Percentiles rank a stretch among this genome's conserved stretches.
These are phyloP conservation scores for Gallinago nigripennis DNA, from an alignment of 2,797 vertebrate genomes.

Conservation along the genomic window DNA sequence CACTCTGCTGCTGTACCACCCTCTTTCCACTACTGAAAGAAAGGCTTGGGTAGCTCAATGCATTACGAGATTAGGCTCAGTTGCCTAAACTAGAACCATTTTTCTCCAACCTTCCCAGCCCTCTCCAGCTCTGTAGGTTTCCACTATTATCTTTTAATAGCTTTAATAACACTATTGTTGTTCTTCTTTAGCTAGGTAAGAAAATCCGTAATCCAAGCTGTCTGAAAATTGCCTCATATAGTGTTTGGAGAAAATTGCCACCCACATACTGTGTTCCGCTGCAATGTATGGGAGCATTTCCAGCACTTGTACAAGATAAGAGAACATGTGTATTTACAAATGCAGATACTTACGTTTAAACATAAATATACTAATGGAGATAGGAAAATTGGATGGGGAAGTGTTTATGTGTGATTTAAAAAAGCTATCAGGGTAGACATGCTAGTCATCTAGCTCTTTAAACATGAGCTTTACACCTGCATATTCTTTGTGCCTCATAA, in stretches of 20 bases:
- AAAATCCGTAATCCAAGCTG: not conserved
- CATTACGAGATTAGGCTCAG: not conserved
- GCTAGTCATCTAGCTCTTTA: not conserved
- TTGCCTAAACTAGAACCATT: not conserved
- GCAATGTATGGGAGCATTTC: not conserved
- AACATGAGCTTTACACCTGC: not conserved
- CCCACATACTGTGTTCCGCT: not conserved
- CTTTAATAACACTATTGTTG: not conserved
- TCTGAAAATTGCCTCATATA: slow-evolving; percentile 33
- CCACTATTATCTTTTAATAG: slow-evolving; percentile 10
- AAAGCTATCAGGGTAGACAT: not conserved
- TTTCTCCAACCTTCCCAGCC: not conserved
- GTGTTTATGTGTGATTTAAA: not conserved
- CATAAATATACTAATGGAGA: not conserved
- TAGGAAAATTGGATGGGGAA: not conserved
- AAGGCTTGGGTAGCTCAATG: not conserved
- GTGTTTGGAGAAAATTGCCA: slow-evolving; percentile 41
- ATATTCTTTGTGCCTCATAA: not conserved
- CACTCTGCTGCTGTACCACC: not conserved
- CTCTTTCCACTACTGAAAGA: not conserved
- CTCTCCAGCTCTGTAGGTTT: not conserved
- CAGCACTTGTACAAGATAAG: not conserved
- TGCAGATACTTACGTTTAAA: not conserved
- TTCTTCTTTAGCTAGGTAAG: not conserved
- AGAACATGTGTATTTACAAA: slow-evolving; percentile 24